phyloP scores from a whole-genome alignment of 2,888 invertebrate species.

The Zygogramma bicolorata region DNA sequence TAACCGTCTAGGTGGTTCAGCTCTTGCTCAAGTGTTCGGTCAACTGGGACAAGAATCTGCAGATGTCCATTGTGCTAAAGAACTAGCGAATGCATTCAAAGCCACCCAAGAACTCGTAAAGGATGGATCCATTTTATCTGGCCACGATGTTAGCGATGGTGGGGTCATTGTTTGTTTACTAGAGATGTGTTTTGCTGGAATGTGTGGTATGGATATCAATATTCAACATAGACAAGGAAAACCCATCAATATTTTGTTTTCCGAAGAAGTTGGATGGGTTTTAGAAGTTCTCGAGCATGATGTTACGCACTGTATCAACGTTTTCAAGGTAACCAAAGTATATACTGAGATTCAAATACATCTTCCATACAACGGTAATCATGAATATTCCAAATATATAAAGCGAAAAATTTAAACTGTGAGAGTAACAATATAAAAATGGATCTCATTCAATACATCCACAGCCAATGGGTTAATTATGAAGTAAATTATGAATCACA shows the following conservation, averaged over 20 bases:
- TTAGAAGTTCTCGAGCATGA: conserved; percentile 76
- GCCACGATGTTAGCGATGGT: conserved; percentile 98
- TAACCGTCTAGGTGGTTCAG: conserved; percentile 89
- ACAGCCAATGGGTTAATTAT: too few species aligned
- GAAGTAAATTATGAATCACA: too few species aligned
- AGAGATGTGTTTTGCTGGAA: conserved; percentile 97
- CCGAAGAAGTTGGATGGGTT: conserved; percentile 89
- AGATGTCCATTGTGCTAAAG: conserved; percentile 79
- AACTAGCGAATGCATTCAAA: conserved; percentile 82
- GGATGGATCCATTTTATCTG: conserved; percentile 79
- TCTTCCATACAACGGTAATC: too few species aligned
- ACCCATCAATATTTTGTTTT: conserved; percentile 79
- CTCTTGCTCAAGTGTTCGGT: conserved; percentile 88
- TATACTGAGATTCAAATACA: too few species aligned
- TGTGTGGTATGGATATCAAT: conserved; percentile 81
- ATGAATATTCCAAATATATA: too few species aligned
- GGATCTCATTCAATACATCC: too few species aligned
- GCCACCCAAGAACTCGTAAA: conserved; percentile 87
- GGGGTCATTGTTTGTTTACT: conserved; percentile 90
- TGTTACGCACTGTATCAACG: conserved; percentile 71
- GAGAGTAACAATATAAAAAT: too few species aligned
- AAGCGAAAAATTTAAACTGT: too few species aligned
- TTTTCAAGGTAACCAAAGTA: conserved; percentile 68
- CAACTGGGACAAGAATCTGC: conserved; percentile 79
- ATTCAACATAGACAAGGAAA: conserved; percentile 71